Conservation (phyloP, 2,888 invertebrate species). For the Andricus curvator region DNA sequence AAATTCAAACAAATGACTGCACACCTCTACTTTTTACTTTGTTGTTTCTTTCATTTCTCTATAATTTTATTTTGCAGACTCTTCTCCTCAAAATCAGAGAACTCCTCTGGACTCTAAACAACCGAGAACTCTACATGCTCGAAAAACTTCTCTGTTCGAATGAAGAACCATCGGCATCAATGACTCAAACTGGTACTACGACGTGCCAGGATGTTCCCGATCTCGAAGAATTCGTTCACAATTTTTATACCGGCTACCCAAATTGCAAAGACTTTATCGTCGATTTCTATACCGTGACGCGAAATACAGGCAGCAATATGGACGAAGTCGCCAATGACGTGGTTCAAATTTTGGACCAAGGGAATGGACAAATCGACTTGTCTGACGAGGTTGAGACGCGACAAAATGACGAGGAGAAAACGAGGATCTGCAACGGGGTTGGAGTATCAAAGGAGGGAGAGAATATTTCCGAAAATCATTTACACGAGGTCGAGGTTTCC, state of each 20-base stretch:
- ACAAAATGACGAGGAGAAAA: constrained; percentile 35
- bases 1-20: too few species aligned
- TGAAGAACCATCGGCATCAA: constrained; percentile 82
- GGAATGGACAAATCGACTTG: constrained; percentile 43
- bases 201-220: constrained; percentile 77
- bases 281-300: constrained; percentile 76
- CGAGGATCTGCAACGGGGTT: constrained; percentile 15
- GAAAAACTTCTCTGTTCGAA: constrained; percentile 95
- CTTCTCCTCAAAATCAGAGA: constrained; percentile 95
- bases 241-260: constrained; percentile 86
- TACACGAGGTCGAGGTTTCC: neutral
- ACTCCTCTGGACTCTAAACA: constrained; percentile 91
- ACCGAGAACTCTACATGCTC: constrained; percentile 90
- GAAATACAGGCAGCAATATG: constrained; percentile 74
- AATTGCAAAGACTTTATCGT: constrained; percentile 83
- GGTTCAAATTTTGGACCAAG: constrained; percentile 68
- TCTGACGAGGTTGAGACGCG: constrained; percentile 12
- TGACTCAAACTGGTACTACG: constrained; percentile 55
- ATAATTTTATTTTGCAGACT: constrained; percentile 79
- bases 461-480: constrained; percentile 2
- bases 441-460: neutral
- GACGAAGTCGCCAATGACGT: constrained; percentile 75
- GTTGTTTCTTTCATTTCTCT: neutral
- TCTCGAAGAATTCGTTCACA: constrained; percentile 84
- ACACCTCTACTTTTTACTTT: too few species aligned